Evolutionary conservation across 2,113 vertebrate genomes (phyloP).

Genomic region (Toxotes chatareus): DNA sequence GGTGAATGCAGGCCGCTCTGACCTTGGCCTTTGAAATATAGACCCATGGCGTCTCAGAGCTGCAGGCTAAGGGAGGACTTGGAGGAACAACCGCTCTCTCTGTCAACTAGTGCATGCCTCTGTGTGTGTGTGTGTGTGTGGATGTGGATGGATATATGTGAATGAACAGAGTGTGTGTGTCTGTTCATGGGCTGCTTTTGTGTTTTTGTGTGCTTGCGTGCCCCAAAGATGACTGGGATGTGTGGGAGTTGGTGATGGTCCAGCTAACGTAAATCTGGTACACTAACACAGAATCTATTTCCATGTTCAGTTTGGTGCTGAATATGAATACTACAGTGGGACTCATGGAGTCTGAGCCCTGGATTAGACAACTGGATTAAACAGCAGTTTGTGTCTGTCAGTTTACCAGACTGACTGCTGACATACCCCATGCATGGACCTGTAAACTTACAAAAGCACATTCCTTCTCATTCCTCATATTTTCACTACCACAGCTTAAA

Average conservation of each 20-base stretch:
- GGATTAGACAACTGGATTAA: constrained; percentile 33
- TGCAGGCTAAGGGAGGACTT: constrained; percentile 35
- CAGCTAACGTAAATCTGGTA: constrained; percentile 49
- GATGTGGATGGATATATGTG: constrained; percentile 15
- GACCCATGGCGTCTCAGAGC: constrained; percentile 66
- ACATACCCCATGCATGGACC: not conserved
- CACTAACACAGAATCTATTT: constrained; percentile 48
- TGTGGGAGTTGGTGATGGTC: constrained; percentile 40
- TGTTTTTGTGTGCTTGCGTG: not conserved
- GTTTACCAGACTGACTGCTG: constrained; percentile 3
- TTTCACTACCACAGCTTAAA: not conserved
- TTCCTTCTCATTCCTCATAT: not conserved
- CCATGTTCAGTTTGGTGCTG: constrained; percentile 8
- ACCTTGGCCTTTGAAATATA: constrained; percentile 85
- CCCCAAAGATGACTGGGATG: constrained; percentile 8
- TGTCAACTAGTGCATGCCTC: constrained; percentile 51
- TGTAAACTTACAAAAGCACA: not conserved
- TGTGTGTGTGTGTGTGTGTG: constrained; percentile 40
- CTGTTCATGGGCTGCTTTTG: constrained; percentile 22
- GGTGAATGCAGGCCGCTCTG: constrained; percentile 70
- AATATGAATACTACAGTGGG: constrained; percentile 12
- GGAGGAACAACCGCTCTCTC: constrained; percentile 72
- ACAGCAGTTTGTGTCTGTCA: constrained; percentile 27
- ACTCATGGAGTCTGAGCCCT: constrained; percentile 28
- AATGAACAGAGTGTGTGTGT: constrained; percentile 33